Conservation (phyloP, 2,888 invertebrate species). For the Baronia brevicornis region DNA sequence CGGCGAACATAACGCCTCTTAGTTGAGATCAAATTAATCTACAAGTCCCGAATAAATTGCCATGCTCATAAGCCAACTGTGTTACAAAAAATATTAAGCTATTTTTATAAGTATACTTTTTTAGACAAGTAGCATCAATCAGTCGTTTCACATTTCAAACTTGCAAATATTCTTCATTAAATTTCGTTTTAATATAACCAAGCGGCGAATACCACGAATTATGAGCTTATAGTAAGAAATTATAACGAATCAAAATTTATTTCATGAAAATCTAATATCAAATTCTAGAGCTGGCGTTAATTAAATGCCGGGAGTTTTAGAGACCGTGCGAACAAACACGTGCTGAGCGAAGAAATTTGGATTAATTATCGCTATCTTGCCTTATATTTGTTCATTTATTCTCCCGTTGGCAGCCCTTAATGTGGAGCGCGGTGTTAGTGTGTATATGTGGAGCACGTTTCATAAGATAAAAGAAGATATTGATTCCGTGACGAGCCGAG, state of each 20-base stretch:
- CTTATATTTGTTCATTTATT: conserved; percentile 45
- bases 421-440: conserved; percentile 17
- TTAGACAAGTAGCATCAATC: conserved; percentile 51
- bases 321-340: conserved; percentile 46
- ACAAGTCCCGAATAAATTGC: conserved; percentile 58
- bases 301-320: conserved; percentile 49
- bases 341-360: conserved; percentile 49
- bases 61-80: conserved; percentile 51
- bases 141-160: conserved; percentile 44
- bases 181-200: conserved; percentile 7
- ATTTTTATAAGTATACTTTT: conserved; percentile 69
- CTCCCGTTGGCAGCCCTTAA: conserved; percentile 25
- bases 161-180: conserved; percentile 22
- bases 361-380: conserved; percentile 53
- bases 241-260: conserved; percentile 26
- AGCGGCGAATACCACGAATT: conserved; percentile 2
- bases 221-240: conserved; percentile 4
- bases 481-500: conserved; percentile 71
- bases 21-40: conserved; percentile 61
- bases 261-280: conserved; percentile 40
- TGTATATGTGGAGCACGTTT: conserved; percentile 61
- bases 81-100: conserved; percentile 62
- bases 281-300: conserved; percentile 43
- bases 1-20: conserved; percentile 51
- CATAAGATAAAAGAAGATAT: conserved; percentile 73